Evolutionary conservation across 2,888 invertebrate species (phyloP), one percentile per base, ranked within the genome.

Genomic region (Athetis lepigone): DNA sequence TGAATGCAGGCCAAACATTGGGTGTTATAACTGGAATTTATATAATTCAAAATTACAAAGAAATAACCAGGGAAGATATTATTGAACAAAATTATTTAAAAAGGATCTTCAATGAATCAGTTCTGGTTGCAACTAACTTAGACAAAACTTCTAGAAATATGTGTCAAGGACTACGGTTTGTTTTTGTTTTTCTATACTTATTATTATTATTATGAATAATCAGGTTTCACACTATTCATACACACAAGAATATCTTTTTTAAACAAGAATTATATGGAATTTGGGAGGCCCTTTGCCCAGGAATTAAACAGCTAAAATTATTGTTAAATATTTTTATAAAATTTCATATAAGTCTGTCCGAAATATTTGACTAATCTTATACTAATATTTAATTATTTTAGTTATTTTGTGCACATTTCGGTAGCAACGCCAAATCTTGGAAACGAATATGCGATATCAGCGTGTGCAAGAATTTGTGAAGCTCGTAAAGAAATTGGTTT

Each of bases 401-500:
- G 33, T 33, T 33, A 33, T n/a, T 40, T 42, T n/a, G 52, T 42
- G 9, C 6, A 42, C 27, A 27, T 52, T 13, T 29, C 52, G 1
- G 11, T 42, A n/a, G 11, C 42, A 1, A 21, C 52, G 4, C 19
- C 29, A 42, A 52, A 42, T 18, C 40, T 52, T 3, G 18, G n/a
- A n/a, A 54, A 19, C 29, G 52, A 54, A 27, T 7, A 29, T 42
- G 52, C 52, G n/a, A 21, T 19, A 11, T 29, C 52, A 16, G 40
- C 52, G n/a, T 54, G 43, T 29, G 39, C 42, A 42, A 29, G n/a
- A 42, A 54, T 54, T 42, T 54, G 27, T 42, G 52, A 54, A 54
- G 42, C 19, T 6, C 42, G 52, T 6, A 42, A 21, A 7, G 29
- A 54, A 19, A 8, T 54, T 7, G 52, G 52, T 11, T 21, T 54